Conservation (phyloP, 1,140 invertebrate species). For the Limonius californicus region DNA sequence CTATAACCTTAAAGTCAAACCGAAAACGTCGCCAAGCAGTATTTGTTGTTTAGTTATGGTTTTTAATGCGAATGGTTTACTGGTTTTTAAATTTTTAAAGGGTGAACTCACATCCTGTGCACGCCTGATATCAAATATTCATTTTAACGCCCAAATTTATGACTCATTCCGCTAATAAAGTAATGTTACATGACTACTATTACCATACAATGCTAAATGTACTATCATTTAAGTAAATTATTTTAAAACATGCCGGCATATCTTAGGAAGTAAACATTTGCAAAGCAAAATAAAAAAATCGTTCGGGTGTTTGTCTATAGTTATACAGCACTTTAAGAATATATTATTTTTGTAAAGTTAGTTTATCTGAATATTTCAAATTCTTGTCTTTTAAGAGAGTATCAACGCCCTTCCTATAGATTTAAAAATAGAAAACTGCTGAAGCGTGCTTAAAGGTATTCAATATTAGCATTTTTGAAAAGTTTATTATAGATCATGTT, state of each 20-base stretch:
- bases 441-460: too few species aligned
- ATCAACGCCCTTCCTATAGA: too few species aligned
- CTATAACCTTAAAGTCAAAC: too few species aligned
- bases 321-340: neutral
- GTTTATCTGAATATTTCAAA: too few species aligned
- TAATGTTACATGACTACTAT: neutral
- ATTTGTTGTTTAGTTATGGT: neutral
- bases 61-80: neutral
- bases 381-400: too few species aligned
- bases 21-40: too few species aligned
- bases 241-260: neutral
- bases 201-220: neutral
- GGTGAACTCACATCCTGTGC: constrained; percentile 3
- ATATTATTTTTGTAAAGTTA: too few species aligned
- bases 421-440: too few species aligned
- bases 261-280: neutral
- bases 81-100: neutral
- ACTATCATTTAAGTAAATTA: neutral
- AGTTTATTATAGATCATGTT: too few species aligned
- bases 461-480: too few species aligned
- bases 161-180: neutral
- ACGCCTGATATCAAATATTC: constrained; percentile 12
- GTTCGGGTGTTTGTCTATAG: neutral
- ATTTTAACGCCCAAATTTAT: constrained; percentile 8
- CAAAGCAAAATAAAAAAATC: neutral